Base-by-base conservation (phyloP, 2,797 vertebrate species). In the Oreonectes daqikongensis region DNA sequence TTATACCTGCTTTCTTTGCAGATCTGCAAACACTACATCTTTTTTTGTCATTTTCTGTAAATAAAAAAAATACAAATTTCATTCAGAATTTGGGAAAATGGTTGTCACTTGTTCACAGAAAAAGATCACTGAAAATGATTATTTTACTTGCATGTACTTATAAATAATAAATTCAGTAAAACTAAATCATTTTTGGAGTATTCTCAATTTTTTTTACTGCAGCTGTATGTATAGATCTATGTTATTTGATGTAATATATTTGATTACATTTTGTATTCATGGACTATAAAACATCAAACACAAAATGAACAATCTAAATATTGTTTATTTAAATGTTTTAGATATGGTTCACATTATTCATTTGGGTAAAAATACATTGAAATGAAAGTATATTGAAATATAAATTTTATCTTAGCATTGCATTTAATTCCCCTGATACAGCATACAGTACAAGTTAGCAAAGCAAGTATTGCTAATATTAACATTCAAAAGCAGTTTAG, bases 311-410 rank as follows among this genome's bases (percentile, higher is more conserved):
- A 74, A 50, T 50, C 2, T 12, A 61, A 77, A 70, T 68, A 61
- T 61, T 24, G 55, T 92, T 88, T 88, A 91, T 88, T 90, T 35
- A 80, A 78, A 35, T 71, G 70, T 70, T 61, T 82, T 60, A 82
- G 32, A 84, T 81, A 84, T 83, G 63, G 86, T 82, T 84, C 42
- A 68, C n/a, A 61, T 60, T 76, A 28, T 69, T 46, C 10, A 48
- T 11, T 5, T 42, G 48, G 10, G 48, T 32, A 66, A 44, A 12
- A 72, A 42, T 42, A 75, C 50, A 66, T 28, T 74, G 24, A 28
- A 61, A 61, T 61, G 59, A 42, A 42, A 42, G n/a, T 14, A 42
- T 11, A 1, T 60, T 74, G 24, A 14, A 69, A 63, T 52, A 24
- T 11, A 10, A 26, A 0, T 64, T 50, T 42, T 2, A 14, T 5